These are phyloP conservation scores for Eilema griseolum DNA, from an alignment of 2,888 invertebrate genomes.

Conservation along the genomic window DNA sequence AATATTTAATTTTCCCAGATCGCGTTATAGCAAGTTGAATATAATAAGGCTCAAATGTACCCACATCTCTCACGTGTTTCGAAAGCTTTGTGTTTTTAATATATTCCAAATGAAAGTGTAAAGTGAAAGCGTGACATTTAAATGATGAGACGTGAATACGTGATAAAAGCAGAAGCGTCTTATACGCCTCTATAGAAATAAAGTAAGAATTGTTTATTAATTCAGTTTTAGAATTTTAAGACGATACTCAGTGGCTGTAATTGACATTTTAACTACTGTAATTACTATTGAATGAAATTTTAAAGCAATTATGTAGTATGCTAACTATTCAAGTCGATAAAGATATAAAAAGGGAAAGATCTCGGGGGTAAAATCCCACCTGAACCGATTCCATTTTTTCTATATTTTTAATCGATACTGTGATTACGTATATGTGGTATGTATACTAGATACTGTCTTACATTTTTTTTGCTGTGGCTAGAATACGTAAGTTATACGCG, in stretches of 20 bases:
- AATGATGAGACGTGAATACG: slow-evolving; percentile 58
- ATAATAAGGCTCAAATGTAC: slow-evolving; percentile 30
- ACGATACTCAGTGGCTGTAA: slow-evolving; percentile 29
- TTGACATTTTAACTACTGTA: slow-evolving; percentile 29
- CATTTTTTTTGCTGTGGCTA: not conserved
- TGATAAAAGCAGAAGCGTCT: slow-evolving; percentile 54
- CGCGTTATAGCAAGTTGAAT: slow-evolving; percentile 20
- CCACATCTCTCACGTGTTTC: slow-evolving; percentile 52
- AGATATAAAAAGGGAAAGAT: too few relatives aligned
- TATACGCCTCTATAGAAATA: slow-evolving; percentile 16
- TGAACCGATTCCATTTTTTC: too few relatives aligned
- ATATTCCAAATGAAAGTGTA: slow-evolving; percentile 71
- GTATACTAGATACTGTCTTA: not conserved
- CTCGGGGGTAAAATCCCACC: too few relatives aligned
- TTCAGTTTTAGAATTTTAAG: slow-evolving; percentile 32
- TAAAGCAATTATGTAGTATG: too few relatives aligned
- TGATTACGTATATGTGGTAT: slow-evolving; percentile 32
- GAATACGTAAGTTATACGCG: not conserved
- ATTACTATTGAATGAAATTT: too few relatives aligned
- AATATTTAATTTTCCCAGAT: slow-evolving; percentile 22
- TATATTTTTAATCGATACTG: too few relatives aligned
- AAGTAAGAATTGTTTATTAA: slow-evolving; percentile 36
- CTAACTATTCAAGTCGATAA: too few relatives aligned
- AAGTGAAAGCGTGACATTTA: slow-evolving; percentile 74
- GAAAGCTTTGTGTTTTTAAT: slow-evolving; percentile 66